Evolutionary conservation across 1,140 invertebrate species (phyloP).

Genomic region (Plectus sambesii): DNA sequence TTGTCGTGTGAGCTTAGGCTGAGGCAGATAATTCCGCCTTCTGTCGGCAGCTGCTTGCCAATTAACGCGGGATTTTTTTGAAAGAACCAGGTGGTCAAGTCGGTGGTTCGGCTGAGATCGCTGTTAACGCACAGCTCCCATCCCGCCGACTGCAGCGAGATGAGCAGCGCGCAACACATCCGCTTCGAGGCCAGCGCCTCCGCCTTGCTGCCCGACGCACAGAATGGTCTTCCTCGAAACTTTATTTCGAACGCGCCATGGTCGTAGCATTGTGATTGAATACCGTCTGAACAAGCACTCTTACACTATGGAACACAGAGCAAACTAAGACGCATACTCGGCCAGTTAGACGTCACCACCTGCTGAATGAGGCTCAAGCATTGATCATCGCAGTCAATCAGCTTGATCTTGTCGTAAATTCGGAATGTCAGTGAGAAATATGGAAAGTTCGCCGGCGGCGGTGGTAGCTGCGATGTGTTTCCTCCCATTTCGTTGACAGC

Average conservation of each 20-base stretch:
- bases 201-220: neutral
- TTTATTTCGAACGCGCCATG: neutral
- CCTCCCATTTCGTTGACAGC: neutral
- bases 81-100: constrained; percentile 3
- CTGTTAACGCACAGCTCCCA: constrained; percentile 5
- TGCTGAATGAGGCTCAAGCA: neutral
- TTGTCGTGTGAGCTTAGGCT: constrained; percentile 8
- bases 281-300: neutral
- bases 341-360: too few species aligned
- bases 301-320: neutral
- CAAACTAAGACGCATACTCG: neutral
- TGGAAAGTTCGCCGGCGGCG: neutral
- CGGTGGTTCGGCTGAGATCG: constrained; percentile 2
- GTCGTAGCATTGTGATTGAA: neutral
- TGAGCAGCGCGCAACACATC: neutral
- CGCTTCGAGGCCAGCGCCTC: neutral
- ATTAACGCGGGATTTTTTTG: neutral
- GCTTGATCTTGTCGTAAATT: neutral
- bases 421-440: constrained; percentile 2
- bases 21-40: constrained; percentile 1
- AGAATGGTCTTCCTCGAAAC: neutral
- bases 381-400: neutral
- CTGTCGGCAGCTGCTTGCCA: neutral
- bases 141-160: neutral
- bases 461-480: neutral